Evolutionary conservation across 2,888 invertebrate genomes (phyloP), one percentile per base, ranked within the genome.

Genomic region (Stenichneumon culpator): DNA sequence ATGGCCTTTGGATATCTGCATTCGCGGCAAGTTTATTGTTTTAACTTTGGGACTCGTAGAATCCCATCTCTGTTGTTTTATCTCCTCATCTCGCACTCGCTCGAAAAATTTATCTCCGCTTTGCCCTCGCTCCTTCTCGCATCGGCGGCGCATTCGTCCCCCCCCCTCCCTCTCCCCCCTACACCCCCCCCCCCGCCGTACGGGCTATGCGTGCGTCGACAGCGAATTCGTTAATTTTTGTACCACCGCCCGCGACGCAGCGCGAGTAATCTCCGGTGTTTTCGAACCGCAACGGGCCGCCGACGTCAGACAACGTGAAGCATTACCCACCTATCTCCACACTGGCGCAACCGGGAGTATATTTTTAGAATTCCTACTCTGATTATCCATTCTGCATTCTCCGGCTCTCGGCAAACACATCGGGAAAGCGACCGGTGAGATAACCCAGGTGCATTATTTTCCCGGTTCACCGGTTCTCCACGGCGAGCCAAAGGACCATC

Each of bases 1-100:
- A 90, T 91, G 91, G 90, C 88, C 89, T 90, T 89, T 89, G 89
- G 91, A 89, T 91, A 91, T 91, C 90, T 91, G 89, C 90, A 90
- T 91, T 83, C 87, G 88, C 87, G 88, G 87, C 85, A 84, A 87
- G 89, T 92, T 91, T 92, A 91, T 91, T 90, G 91, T 91, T 91
- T 91, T 90, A 91, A 91, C 92, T 90, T 90, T 89, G 89, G 57
- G 79, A 82, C 84, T 82, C 70, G 75, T 73, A 57, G 22, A 83
- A 39, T 79, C 32, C 79, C 70, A 60, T 65, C 54, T 68, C 65
- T 44, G 57, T 44, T 65, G 47, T 75, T 75, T 63, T 63, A 47
- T 54, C 32, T 47, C 7, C 57, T 54, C 78, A 80, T 79, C 68
- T 72, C 52, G 69, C 79, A 73, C 50, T 69, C 68, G 52, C 78